Evolutionary conservation across 2,113 vertebrate genomes (phyloP), one percentile per base, ranked within the genome.

Genomic region (Elgaria multicarinata): DNA sequence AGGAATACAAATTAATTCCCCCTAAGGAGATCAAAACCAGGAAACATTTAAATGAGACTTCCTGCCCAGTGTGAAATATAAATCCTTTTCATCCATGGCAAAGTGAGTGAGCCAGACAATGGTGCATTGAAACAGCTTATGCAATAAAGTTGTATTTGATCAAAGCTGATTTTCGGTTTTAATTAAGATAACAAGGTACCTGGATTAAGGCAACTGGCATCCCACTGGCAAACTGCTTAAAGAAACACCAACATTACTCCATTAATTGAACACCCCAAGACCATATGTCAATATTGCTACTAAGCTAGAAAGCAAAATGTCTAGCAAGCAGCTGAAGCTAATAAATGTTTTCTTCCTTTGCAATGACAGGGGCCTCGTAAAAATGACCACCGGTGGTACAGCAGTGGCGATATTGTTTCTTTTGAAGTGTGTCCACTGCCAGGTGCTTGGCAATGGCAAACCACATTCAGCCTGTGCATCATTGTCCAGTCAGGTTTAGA

Each of bases 101-200:
- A 95, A 75, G 78, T 93, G 95, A 95, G 91, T 86, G 87, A 95
- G 91, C 93, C 93, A 95, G 94, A 95, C 94, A 96, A 95, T 91
- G 89, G 93, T 72, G 91, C 74, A 96, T 90, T 96, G 92, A 94
- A 95, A 94, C 83, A 92, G 88, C 89, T 96, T 95, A 94, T 93
- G 94, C 95, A 94, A 95, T 79, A 85, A 87, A 95, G 79, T 91
- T 94, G 87, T 87, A 92, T 76, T 85, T 94, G 94, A 95, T 95
- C 94, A 95, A 96, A 96, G 95, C 85, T 86, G 93, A 92, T 93
- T 96, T 95, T 90, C 85, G n/a, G 77, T 94, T 96, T 95, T 95
- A 96, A 95, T 96, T 96, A 96, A 93, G 90, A 94, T 96, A 95
- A 96, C 93, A 93, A 95, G 93, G 95, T 90, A 92, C 88, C 83